A percentile compares a stretch with the other conserved stretches of the same genome.
phyloP scores from a whole-genome alignment of 2,888 invertebrate species.

The Cylindroiulus punctatus region DNA sequence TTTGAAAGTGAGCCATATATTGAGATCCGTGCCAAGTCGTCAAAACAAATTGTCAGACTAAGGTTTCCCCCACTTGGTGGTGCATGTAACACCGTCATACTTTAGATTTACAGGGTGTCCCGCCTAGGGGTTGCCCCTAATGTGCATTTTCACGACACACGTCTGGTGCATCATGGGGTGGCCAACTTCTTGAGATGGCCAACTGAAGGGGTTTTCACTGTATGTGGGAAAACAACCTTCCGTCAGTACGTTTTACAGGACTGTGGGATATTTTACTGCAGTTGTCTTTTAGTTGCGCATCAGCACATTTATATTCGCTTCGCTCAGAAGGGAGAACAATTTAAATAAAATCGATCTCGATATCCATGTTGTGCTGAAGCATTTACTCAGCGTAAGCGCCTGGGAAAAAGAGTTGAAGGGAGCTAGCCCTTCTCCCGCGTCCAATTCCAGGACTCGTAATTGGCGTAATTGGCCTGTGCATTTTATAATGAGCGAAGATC shows the following conservation, averaged over 20 bases:
- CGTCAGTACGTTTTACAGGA: not conserved
- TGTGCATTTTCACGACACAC: too few relatives aligned
- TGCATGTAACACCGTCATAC: too few relatives aligned
- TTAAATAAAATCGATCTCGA: conserved; percentile 6
- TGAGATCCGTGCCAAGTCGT: too few relatives aligned
- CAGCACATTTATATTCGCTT: conserved; percentile 4
- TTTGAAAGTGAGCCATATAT: too few relatives aligned
- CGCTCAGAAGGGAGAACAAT: not conserved
- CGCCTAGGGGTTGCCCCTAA: too few relatives aligned
- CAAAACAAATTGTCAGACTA: too few relatives aligned
- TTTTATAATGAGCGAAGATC: conserved; percentile 41
- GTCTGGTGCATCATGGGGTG: too few relatives aligned
- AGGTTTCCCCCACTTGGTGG: too few relatives aligned
- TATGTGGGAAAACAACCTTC: not conserved
- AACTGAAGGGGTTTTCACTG: too few relatives aligned
- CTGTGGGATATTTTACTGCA: not conserved
- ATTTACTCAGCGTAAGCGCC: not conserved
- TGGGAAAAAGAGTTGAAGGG: not conserved
- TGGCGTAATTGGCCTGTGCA: conserved; percentile 28
- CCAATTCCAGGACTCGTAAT: conserved; percentile 9
- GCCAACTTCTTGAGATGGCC: too few relatives aligned
- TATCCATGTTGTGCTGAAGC: not conserved
- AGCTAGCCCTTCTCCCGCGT: not conserved
- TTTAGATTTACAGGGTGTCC: too few relatives aligned
- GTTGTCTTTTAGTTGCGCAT: conserved; percentile 1